Base-by-base conservation (phyloP, 1,140 invertebrate species). In the Penaeus chinensis region DNA sequence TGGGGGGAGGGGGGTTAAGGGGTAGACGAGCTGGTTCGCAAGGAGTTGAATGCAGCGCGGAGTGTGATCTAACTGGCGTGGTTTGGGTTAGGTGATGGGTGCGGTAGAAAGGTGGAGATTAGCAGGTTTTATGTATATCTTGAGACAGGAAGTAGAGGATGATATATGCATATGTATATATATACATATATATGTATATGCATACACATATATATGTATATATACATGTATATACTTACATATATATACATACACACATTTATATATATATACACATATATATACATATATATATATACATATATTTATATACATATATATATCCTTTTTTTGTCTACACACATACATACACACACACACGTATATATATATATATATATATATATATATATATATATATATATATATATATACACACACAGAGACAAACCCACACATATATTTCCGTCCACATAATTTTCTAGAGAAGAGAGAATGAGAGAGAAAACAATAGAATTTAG, bases 141-240 rank as follows among this genome's bases (percentile, higher is more conserved):
- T 32, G 32, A 32, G 32, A 0, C 47, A 54, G 54, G 54, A 54
- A 16, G 54, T 13, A 8, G 54, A 32, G 32, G 32, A 32, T 32
- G 32, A 32, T 32, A 71, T n/a, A 71, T 20, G 20, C 18, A 71
- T n/a, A 20, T 22, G 20, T 71, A 71, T 71, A 18, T 71, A 71
- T 71, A 71, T n/a, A 71, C 20, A 71, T 71, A 20, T 71, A 71
- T 71, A 71, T 71, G 20, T 71, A 71, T 71, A 71, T n/a, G 24
- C 24, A 71, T 71, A 71, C 20, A 71, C 20, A 71, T n/a, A 24
- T 71, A 71, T 71, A 20, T 71, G 20, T 32, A 71, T 71, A 71
- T 71, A 71, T 71, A 71, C 7, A 71, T 71, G 24, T 24, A 20
- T 22, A 71, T 71, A 71, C 24, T 24, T 22, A 71, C 20, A 71